Conservation (phyloP, 2,888 invertebrate species). For the Machimus atricapillus region DNA sequence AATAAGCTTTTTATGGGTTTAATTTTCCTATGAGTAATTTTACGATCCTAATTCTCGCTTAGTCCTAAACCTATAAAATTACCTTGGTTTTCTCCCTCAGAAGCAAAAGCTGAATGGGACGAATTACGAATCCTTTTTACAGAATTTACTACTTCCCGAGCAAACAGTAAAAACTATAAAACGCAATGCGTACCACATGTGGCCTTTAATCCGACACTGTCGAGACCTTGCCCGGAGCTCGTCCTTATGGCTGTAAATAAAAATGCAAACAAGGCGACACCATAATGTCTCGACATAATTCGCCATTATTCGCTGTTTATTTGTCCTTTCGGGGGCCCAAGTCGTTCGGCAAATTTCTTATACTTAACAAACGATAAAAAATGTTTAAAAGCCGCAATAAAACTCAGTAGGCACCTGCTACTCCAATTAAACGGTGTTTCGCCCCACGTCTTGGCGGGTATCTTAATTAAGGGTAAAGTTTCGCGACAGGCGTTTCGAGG, state of each 20-base stretch:
- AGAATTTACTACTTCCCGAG: conserved; percentile 24
- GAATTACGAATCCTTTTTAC: conserved; percentile 21
- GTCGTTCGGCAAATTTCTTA: conserved; percentile 31
- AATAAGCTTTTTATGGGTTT: conserved; percentile 9
- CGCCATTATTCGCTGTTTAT: conserved; percentile 46
- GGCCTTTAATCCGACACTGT: conserved; percentile 33
- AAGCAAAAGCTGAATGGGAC: not conserved
- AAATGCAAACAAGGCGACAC: conserved; percentile 45
- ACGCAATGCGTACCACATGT: conserved; percentile 41
- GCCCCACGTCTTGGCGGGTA: not conserved
- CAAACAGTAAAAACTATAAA: conserved; percentile 46
- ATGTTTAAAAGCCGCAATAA: conserved; percentile 43
- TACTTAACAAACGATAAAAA: conserved; percentile 44
- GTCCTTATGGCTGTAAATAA: conserved; percentile 37
- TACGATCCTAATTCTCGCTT: conserved; percentile 11
- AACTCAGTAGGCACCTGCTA: conserved; percentile 42
- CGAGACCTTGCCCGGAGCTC: not conserved
- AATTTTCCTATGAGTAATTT: conserved; percentile 27
- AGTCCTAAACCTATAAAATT: not conserved
- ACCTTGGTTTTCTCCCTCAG: not conserved
- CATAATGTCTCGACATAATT: conserved; percentile 43
- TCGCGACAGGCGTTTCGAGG: conserved; percentile 12
- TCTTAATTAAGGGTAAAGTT: conserved; percentile 27
- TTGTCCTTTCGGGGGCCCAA: conserved; percentile 25
- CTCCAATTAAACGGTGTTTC: conserved; percentile 40